Evolutionary conservation across 2,113 vertebrate species (phyloP).

Genomic region (Psittacus erithacus): DNA sequence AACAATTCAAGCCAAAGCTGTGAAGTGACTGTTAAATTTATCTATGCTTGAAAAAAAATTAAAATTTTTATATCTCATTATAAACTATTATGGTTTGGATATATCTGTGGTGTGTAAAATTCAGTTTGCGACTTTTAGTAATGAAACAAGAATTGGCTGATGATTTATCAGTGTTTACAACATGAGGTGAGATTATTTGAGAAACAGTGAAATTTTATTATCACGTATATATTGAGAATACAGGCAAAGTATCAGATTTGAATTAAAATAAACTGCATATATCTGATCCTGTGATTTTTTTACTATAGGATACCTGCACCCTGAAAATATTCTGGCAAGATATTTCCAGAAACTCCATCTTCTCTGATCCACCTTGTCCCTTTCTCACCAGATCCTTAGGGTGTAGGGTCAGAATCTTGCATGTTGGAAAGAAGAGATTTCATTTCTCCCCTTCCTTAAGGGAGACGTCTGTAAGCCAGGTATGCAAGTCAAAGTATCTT

Average conservation of each 20-base stretch:
- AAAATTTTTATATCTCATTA: background rate
- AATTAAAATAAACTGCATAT: background rate
- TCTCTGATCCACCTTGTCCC: background rate
- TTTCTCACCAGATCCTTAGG: background rate
- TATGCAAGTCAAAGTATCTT: background rate
- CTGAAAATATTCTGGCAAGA: background rate
- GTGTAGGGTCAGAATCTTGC: background rate
- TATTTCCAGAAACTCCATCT: background rate
- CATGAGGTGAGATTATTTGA: background rate
- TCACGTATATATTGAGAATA: background rate
- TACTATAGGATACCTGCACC: background rate
- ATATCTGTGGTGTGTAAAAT: background rate
- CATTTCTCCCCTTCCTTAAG: background rate
- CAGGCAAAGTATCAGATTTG: background rate
- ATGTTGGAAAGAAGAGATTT: background rate
- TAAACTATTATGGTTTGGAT: background rate
- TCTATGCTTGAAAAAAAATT: background rate
- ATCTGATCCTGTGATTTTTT: background rate
- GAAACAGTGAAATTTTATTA: background rate
- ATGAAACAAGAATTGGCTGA: background rate
- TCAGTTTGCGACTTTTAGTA: background rate
- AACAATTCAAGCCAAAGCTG: background rate
- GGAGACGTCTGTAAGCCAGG: background rate
- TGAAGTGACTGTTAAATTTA: background rate
- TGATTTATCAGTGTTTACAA: background rate